Evolutionary conservation across 2,888 invertebrate species (phyloP).

Genomic region (Alitta virens): DNA sequence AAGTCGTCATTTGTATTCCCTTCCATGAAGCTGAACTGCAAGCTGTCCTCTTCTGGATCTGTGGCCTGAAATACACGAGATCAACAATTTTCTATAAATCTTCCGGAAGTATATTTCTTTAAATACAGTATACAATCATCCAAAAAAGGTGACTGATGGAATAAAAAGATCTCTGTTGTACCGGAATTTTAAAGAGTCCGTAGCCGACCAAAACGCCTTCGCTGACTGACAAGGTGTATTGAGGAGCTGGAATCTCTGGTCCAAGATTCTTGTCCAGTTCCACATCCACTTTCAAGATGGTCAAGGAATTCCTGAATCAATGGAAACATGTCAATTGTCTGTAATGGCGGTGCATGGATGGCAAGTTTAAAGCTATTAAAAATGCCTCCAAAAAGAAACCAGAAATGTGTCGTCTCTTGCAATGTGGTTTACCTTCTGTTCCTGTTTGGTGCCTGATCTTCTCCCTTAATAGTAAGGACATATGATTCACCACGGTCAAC

Average conservation of each 20-base stretch:
- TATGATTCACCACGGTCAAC: constrained; percentile 33
- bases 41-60: constrained; percentile 32
- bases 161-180: too few relatives aligned
- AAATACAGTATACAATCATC: too few relatives aligned
- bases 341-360: neutral
- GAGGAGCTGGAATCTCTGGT: constrained; percentile 36
- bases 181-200: constrained; percentile 34
- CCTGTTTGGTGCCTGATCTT: constrained; percentile 30
- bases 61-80: constrained; percentile 24
- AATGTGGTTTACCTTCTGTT: constrained; percentile 3
- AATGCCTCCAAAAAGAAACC: neutral
- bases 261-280: constrained; percentile 30
- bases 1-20: constrained; percentile 26
- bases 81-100: too few relatives aligned
- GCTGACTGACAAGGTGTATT: constrained; percentile 39
- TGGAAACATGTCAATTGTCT: neutral
- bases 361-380: too few relatives aligned
- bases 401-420: neutral
- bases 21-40: constrained; percentile 26
- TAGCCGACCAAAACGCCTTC: constrained; percentile 38
- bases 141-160: too few relatives aligned
- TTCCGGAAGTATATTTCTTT: too few relatives aligned
- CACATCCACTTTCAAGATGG: constrained; percentile 34
- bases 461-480: constrained; percentile 35
- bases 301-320: constrained; percentile 29